Percentiles rank a stretch among this genome's conserved stretches.
Conservation (phyloP, 2,113 vertebrate genomes). For the Struthidea cinerea region DNA sequence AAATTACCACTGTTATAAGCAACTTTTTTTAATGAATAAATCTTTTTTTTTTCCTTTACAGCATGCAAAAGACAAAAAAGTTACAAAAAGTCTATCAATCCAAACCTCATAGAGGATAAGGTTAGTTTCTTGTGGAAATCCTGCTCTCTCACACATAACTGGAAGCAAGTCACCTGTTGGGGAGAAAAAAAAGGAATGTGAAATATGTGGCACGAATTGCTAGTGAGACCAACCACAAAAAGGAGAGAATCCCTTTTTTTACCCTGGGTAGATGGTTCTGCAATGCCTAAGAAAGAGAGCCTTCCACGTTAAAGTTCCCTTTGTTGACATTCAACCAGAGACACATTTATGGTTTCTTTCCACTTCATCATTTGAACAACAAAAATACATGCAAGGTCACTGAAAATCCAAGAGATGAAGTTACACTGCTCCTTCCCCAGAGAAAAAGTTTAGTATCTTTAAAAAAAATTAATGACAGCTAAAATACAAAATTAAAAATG, state of each 20-base stretch:
- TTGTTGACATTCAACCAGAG: background rate
- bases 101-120: slow-evolving; percentile 99
- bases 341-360: background rate
- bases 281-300: background rate
- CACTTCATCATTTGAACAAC: background rate
- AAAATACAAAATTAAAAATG: background rate
- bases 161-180: slow-evolving; percentile 93
- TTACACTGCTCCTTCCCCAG: background rate
- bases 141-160: slow-evolving; percentile 99
- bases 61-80: background rate
- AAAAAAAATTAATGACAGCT: background rate
- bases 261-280: background rate
- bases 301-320: background rate
- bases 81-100: background rate
- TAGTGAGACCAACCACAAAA: background rate
- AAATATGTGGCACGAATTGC: background rate
- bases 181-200: background rate
- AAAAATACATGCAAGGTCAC: background rate
- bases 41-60: background rate
- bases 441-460: background rate
- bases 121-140: slow-evolving; percentile 98
- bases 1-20: background rate
- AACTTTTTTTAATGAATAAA: background rate
- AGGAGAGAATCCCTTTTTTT: background rate
- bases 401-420: background rate